phyloP scores from a whole-genome alignment of 2,888 invertebrate genomes.

The Microctonus brassicae region DNA sequence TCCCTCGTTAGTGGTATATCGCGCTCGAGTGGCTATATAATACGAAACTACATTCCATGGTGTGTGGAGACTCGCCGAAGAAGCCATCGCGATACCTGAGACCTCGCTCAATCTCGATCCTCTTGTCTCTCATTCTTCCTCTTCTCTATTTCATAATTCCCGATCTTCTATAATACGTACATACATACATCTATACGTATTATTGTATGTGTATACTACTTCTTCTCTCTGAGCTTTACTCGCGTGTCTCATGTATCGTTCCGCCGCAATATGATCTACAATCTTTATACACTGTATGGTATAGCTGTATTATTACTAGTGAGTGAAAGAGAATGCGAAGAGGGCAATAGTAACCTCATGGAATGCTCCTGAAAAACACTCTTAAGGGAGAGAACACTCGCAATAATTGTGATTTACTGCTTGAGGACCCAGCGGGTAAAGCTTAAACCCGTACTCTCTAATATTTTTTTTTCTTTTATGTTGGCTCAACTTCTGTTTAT shows the following conservation, averaged over 20 bases:
- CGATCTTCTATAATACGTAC: neutral
- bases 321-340: constrained; percentile 9
- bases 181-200: too few species aligned
- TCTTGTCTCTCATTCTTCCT: neutral
- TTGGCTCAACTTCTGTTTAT: neutral
- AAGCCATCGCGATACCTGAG: constrained; percentile 26
- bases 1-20: constrained; percentile 69
- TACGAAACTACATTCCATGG: constrained; percentile 64
- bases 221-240: neutral
- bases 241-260: neutral
- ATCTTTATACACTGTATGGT: constrained; percentile 33
- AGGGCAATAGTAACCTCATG: constrained; percentile 28
- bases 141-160: neutral
- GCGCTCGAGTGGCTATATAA: constrained; percentile 63
- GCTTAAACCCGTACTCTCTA: constrained; percentile 50
- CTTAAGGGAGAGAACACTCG: constrained; percentile 48
- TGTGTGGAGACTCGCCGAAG: constrained; percentile 11
- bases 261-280: constrained; percentile 31
- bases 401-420: constrained; percentile 66
- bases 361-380: constrained; percentile 50
- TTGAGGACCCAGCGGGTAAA: constrained; percentile 48
- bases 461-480: constrained; percentile 37
- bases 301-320: constrained; percentile 28
- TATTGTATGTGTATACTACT: neutral
- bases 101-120: constrained; percentile 5